Base-by-base conservation (phyloP, 1,140 invertebrate genomes). In the Episyrphus balteatus region DNA sequence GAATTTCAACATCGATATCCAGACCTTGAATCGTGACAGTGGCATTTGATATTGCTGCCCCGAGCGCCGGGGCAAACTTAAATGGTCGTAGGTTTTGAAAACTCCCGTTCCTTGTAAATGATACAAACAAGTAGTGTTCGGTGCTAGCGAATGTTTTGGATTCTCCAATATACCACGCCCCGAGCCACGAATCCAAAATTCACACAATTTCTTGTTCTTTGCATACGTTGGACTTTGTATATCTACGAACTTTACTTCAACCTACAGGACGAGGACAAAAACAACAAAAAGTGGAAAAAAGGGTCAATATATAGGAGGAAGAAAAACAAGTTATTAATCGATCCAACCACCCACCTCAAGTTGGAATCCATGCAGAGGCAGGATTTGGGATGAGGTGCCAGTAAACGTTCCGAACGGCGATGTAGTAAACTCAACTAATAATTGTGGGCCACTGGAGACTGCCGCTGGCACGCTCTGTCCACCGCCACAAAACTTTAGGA, bases 351-450 rank as follows among this genome's bases (percentile, higher is more conserved):
- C 81, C 50, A 91, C 86, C 75, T 91, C 83, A 36, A 92, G 70
- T 58, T 92, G 88, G 66, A 91, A 92, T 42, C 88, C 88, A 62
- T 90, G 86, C 26, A 90, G 73, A 2, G 82, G 80, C 61, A 86
- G 78, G 32, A 79, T 76, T 37, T 86, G 80, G 21, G 81, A 65
- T 26, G 65, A 42, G 84, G 85, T 68, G 86, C 85, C 48, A 82
- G 75, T 61, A 67, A 92, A 86, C 49, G 87, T 89, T 56, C 88
- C 88, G 69, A 85, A 90, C 3, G 87, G 84, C 18, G 86, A 89
- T n/a, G 86, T 89, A 48, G 85, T 87, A 65, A 92, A 89, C 68
- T 91, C 87, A 19, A 92, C 86, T 39, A 92, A 72, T 48, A 92
- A 74, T 63, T 92, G 87, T 34, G 86, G 83, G 0, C 86, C 86